Percentiles rank a stretch among this genome's conserved stretches.
Evolutionary conservation across 2,888 invertebrate species (phyloP).

Genomic region (Trichogramma dendrolimi): DNA sequence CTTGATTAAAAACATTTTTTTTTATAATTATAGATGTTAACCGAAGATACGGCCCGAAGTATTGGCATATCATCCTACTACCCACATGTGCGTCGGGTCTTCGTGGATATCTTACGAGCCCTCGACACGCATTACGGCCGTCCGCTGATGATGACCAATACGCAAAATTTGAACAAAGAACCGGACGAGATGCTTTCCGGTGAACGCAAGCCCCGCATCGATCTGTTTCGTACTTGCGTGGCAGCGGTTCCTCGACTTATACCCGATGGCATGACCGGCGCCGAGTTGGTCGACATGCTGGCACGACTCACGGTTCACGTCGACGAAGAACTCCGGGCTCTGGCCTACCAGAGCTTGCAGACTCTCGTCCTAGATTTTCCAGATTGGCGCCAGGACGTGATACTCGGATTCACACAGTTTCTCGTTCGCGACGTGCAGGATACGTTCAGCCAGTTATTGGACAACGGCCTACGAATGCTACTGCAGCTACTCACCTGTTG

Average conservation of each 20-base stretch:
- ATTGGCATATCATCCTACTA: slow-evolving; percentile 98
- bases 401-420: slow-evolving; percentile 86
- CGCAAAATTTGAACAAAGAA: slow-evolving; percentile 92
- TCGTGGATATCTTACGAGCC: slow-evolving; percentile 91
- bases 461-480: slow-evolving; percentile 89
- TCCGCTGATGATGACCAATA: slow-evolving; percentile 94
- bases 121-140: slow-evolving; percentile 93
- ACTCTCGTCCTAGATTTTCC: slow-evolving; percentile 94
- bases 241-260: slow-evolving; percentile 96
- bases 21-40: slow-evolving; percentile 65
- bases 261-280: slow-evolving; percentile 94
- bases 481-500: slow-evolving; percentile 88
- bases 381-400: slow-evolving; percentile 95
- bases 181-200: slow-evolving; percentile 89
- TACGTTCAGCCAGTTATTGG: slow-evolving; percentile 82
- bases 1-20: slow-evolving; percentile 3
- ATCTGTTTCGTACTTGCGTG: slow-evolving; percentile 95
- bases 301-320: slow-evolving; percentile 94
- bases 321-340: slow-evolving; percentile 92
- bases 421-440: slow-evolving; percentile 88
- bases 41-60: slow-evolving; percentile 91
- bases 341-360: slow-evolving; percentile 92
- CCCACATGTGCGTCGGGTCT: slow-evolving; percentile 89
- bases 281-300: slow-evolving; percentile 90
- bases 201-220: slow-evolving; percentile 95